These are phyloP conservation scores for Eulemur coronatus DNA, from an alignment of 2,797 vertebrate genomes.

Conservation along the genomic window DNA sequence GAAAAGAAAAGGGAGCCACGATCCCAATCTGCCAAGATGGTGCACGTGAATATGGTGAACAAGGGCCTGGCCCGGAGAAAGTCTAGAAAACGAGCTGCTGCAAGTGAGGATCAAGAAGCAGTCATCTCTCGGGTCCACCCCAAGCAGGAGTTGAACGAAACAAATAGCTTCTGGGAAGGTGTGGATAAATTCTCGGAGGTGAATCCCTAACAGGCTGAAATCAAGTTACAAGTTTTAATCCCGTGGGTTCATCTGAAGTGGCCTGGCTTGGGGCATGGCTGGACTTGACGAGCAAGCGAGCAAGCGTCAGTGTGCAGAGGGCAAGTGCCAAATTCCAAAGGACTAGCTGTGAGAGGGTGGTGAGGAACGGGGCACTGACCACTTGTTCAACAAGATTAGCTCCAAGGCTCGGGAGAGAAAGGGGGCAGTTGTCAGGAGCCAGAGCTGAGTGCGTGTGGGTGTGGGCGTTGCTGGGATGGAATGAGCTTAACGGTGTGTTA, in stretches of 20 bases:
- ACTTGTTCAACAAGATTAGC: constrained; percentile 30
- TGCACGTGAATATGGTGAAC: neutral
- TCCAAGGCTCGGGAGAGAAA: neutral
- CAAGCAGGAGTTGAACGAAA: neutral
- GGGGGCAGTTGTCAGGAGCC: neutral
- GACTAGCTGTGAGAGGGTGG: constrained; percentile 65
- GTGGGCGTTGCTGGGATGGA: rapidly evolving
- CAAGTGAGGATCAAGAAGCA: neutral
- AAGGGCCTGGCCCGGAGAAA: neutral
- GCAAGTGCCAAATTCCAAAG: constrained; percentile 20
- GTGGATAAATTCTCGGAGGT: neutral
- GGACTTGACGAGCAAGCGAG: neutral
- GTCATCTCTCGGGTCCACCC: neutral
- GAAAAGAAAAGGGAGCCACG: neutral
- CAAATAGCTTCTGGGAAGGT: neutral
- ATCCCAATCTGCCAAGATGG: neutral
- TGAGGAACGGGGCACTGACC: neutral
- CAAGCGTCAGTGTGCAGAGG: neutral
- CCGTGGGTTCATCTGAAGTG: neutral
- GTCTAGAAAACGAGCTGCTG: neutral
- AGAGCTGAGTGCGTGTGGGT: neutral
- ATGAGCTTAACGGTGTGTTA: neutral
- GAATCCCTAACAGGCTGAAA: constrained; percentile 23
- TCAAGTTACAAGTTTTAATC: constrained; percentile 51
- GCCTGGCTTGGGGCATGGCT: neutral